Evolutionary conservation across 2,888 invertebrate genomes (phyloP).

Genomic region (Vesta saturnalis): DNA sequence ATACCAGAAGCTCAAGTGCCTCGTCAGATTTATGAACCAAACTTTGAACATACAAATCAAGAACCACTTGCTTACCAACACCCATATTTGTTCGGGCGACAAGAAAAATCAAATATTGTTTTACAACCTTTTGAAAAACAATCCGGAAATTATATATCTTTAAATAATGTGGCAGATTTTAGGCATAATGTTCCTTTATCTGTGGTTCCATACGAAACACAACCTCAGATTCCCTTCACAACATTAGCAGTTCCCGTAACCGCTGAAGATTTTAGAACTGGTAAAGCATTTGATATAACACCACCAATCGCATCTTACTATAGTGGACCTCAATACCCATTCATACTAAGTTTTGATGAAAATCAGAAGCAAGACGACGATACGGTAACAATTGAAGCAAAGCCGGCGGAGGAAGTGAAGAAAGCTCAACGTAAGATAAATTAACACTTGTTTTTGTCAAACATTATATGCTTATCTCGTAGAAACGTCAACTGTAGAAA

Average conservation of each 20-base stretch:
- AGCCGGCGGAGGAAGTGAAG: conserved; percentile 57
- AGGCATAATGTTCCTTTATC: conserved; percentile 20
- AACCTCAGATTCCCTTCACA: background rate
- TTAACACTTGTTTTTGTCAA: background rate
- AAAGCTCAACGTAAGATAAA: conserved; percentile 44
- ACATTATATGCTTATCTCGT: background rate
- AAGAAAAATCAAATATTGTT: conserved; percentile 43
- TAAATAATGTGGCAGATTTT: conserved; percentile 43
- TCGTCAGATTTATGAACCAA: conserved; percentile 11
- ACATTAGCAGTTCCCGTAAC: background rate
- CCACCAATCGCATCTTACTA: background rate
- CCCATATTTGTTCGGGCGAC: conserved; percentile 36
- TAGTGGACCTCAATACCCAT: background rate
- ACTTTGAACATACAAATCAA: conserved; percentile 17
- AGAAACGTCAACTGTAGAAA: conserved; percentile 32
- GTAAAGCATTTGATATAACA: background rate
- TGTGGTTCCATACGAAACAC: background rate
- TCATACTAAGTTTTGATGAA: background rate
- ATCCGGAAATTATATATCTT: conserved; percentile 42
- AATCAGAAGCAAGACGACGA: conserved; percentile 64
- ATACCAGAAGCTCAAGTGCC: background rate
- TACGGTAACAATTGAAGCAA: conserved; percentile 62
- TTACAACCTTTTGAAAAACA: background rate
- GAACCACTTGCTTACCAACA: conserved; percentile 15
- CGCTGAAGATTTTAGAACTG: background rate